These are phyloP conservation scores for Corythaeola cristata DNA, from an alignment of 2,113 vertebrate species.

Conservation along the genomic window DNA sequence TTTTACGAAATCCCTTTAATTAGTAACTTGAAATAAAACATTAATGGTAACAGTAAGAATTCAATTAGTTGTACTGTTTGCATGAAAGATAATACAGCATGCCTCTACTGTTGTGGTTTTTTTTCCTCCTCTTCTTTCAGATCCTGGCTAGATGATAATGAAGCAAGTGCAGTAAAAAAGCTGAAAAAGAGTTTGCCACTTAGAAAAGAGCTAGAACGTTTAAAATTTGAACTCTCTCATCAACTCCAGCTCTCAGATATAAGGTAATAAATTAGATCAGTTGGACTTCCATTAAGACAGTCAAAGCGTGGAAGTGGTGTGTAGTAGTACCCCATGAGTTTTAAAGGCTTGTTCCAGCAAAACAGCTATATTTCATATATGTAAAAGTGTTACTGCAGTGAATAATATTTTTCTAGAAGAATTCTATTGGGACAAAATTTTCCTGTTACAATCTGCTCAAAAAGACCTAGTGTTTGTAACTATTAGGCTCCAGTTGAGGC, in stretches of 20 bases:
- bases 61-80: background rate
- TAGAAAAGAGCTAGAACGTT: constrained; percentile 84
- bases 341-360: background rate
- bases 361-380: background rate
- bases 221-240: constrained; percentile 84
- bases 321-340: background rate
- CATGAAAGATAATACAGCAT: background rate
- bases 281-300: background rate
- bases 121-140: constrained; percentile 68
- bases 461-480: background rate
- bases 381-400: background rate
- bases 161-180: constrained; percentile 81
- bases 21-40: background rate
- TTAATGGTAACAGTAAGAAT: background rate
- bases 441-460: background rate
- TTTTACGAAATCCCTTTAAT: background rate
- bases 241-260: constrained; percentile 86
- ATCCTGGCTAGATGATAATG: constrained; percentile 88
- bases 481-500: background rate
- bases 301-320: background rate
- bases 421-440: background rate
- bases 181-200: constrained; percentile 85
- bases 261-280: constrained; percentile 76
- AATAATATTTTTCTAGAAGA: background rate
- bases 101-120: background rate